A percentile compares a stretch with the other conserved stretches of the same genome.
These are phyloP conservation scores for Parnassius apollo DNA, from an alignment of 2,888 invertebrate genomes.

Conservation along the genomic window DNA sequence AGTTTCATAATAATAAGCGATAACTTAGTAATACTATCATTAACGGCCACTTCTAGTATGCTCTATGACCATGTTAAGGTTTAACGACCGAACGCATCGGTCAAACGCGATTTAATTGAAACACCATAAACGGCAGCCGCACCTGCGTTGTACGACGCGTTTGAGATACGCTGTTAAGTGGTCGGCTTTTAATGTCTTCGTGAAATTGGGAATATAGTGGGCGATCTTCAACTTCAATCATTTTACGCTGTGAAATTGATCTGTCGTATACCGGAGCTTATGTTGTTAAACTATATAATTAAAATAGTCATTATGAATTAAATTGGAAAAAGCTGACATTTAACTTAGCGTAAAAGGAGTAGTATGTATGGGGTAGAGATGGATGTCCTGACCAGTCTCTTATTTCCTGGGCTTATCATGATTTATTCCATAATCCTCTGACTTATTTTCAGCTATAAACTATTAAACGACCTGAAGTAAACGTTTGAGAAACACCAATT, in stretches of 20 bases:
- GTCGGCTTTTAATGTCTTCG: slow-evolving; percentile 40
- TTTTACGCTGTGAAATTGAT: slow-evolving; percentile 29
- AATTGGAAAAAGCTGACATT: too few relatives aligned
- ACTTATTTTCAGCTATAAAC: too few relatives aligned
- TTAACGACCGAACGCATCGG: slow-evolving; percentile 54
- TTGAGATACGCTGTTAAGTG: slow-evolving; percentile 41
- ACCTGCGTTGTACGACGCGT: slow-evolving; percentile 46
- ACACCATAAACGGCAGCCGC: slow-evolving; percentile 62
- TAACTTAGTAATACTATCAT: slow-evolving; percentile 13
- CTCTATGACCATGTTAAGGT: slow-evolving; percentile 37
- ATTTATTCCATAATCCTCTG: too few relatives aligned
- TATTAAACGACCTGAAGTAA: too few relatives aligned
- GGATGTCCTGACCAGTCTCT: too few relatives aligned
- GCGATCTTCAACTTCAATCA: slow-evolving; percentile 31
- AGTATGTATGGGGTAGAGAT: too few relatives aligned
- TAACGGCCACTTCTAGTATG: slow-evolving; percentile 40
- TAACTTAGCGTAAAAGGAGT: too few relatives aligned
- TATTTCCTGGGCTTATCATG: too few relatives aligned
- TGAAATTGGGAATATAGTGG: slow-evolving; percentile 37
- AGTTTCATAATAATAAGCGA: background rate
- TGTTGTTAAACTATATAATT: too few relatives aligned
- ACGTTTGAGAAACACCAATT: too few relatives aligned
- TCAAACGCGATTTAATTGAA: slow-evolving; percentile 74
- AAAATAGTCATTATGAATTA: too few relatives aligned
- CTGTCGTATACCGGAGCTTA: background rate